Evolutionary conservation across 2,888 invertebrate species (phyloP), one percentile per base, ranked within the genome.

Genomic region (Epinotia nisella): DNA sequence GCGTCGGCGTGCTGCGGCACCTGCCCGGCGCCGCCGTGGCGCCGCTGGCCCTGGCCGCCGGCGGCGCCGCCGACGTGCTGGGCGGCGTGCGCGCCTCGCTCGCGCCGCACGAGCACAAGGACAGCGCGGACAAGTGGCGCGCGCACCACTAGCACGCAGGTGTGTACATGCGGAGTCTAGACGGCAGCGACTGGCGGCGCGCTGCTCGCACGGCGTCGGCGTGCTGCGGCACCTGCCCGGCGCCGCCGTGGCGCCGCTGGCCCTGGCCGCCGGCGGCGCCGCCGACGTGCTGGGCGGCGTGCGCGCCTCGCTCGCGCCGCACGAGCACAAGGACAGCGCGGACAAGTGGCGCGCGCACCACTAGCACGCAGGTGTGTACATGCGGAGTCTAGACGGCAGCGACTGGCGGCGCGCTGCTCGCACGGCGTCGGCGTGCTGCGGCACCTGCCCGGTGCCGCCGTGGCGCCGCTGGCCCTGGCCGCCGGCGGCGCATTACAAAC

Each of bases 61-160:
- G 98, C 83, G 99, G 98, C 71, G 98, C 98, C 0, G 96, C 95
- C 75, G 98, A 98, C 86, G 96, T 99, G 74, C 94, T 99, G 76
- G 98, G 97, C 77, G 99, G 99, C 60, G 96, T 98, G 88, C 95
- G 97, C 80, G 98, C 97, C 85, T 98, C 98, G 83, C 94, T 99
- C 75, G 96, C 97, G 81, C 99, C 93, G 69, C 84, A 85, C 79
- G 77, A 82, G 75, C 79, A 80, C 75, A 81, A 85, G 45, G 89
- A 85, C 83, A 87, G 86, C 82, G 85, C 85, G 70, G 90, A 92
- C 87, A 93, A 92, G 85, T 93, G 91, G 92, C 87, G 92, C 71
- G 56, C 56, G 56, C 56, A 56, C 56, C 13, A 24, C 24, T 15
- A 0, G 13, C 24, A 15, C 24, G 24, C 24, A 13, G 13, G 29